Base-by-base conservation (phyloP, 2,888 invertebrate genomes). In the Coleophora flavipennella region DNA sequence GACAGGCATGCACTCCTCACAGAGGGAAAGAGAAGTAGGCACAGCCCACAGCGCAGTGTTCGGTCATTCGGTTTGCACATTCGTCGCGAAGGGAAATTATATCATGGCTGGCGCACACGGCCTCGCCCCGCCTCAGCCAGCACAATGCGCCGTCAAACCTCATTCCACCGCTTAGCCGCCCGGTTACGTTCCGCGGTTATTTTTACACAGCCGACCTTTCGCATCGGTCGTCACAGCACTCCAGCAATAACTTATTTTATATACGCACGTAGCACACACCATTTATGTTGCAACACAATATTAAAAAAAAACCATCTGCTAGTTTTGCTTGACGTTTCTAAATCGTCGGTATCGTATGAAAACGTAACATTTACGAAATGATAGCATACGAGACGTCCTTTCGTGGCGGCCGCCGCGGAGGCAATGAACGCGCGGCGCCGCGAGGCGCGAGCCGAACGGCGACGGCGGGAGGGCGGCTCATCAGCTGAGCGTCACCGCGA, bases 381-480 rank as follows among this genome's bases (percentile, higher is more conserved):
- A 48, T 55, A 45, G 62, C 77, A 72, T 75, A 63, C 67, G 55
- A 53, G 48, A 56, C 79, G 72, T 66, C 69, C 69, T 72, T 70
- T 73, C 80, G 61, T 77, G 66, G 67, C 80, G 80, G 80, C 79
- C 71, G 89, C 89, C 89, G 86, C 87, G 87, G 83, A 88, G 87
- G 86, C 88, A 87, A 87, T 89, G 88, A 89, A 89, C 88, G 89
- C 86, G 85, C 48, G 50, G 72, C 48, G 73, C 79, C 85, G 80
- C 74, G 71, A 67, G 68, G 70, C 69, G 54, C 57, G 53, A 65
- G 74, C 75, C 73, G 71, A 62, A 55, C 50, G 74, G 79, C n/a
- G 78, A 78, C 63, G 55, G 60, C 57, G 49, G 72, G 67, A 69
- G 62, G 70, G 74, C 67, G 67, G 69, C 69, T 66, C 73, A 74